Conservation (phyloP, 2,113 vertebrate genomes). For the Dicaeum eximium region DNA sequence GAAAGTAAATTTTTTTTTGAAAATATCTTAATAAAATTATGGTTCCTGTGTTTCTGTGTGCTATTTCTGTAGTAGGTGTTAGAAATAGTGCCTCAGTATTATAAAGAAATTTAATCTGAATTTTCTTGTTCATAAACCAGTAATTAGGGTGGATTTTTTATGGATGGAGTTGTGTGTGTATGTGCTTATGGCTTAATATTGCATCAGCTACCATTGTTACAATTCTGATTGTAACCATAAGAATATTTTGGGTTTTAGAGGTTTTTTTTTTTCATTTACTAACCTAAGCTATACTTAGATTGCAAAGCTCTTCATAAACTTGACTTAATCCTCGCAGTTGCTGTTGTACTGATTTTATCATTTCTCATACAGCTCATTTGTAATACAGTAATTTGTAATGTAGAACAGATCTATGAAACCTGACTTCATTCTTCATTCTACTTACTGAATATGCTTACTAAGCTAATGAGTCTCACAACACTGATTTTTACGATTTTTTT, state of each 20-base stretch:
- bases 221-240: not conserved
- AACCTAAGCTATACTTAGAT: not conserved
- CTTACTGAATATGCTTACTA: not conserved
- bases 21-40: not conserved
- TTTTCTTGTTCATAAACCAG: constrained; percentile 14
- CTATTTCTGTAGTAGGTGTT: not conserved
- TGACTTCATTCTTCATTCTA: not conserved
- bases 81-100: constrained; percentile 38
- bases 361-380: not conserved
- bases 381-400: not conserved
- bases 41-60: not conserved
- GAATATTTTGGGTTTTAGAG: not conserved
- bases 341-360: not conserved
- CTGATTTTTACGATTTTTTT: not conserved
- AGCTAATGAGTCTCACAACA: not conserved
- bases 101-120: constrained; percentile 21
- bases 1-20: not conserved
- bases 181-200: not conserved
- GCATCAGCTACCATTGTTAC: not conserved
- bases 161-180: not conserved
- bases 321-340: not conserved
- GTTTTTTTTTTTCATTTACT: not conserved
- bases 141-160: not conserved
- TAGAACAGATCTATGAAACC: not conserved
- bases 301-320: not conserved